Conservation (phyloP, 2,888 invertebrate genomes). For the Cataglyphis altisquamis region DNA sequence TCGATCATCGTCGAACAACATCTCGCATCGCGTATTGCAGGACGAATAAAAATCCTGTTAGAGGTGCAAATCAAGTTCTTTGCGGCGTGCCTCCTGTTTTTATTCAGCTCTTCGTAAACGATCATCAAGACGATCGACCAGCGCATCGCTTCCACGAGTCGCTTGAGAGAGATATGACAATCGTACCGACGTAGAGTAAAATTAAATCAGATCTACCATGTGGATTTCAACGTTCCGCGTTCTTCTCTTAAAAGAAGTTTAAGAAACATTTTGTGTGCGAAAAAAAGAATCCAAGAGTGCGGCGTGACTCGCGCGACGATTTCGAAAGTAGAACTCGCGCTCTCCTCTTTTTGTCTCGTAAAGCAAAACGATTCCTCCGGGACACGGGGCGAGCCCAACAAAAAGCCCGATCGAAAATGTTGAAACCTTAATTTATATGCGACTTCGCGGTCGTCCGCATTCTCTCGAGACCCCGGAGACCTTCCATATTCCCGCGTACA, state of each 20-base stretch:
- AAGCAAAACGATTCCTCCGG: conserved; percentile 56
- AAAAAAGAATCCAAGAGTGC: background rate
- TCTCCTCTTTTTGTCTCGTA: conserved; percentile 37
- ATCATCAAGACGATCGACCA: background rate
- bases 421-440: conserved; percentile 79
- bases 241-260: background rate
- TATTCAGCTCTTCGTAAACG: background rate
- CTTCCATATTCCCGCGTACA: conserved; percentile 63
- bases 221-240: background rate
- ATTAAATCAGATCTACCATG: background rate
- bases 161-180: conserved; percentile 2
- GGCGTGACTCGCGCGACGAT: background rate
- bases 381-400: conserved; percentile 73
- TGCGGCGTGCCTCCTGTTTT: background rate
- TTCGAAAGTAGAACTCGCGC: conserved; percentile 39
- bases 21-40: conserved; percentile 6
- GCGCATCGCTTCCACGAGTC: background rate
- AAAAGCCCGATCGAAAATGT: conserved; percentile 74
- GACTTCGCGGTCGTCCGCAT: conserved; percentile 74
- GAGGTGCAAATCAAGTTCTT: conserved; percentile 37
- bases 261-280: background rate
- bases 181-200: background rate
- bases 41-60: conserved; percentile 34
- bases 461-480: conserved; percentile 66
- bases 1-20: conserved; percentile 40